Conservation (phyloP, 1,140 invertebrate species). For the Penaeus japonicus region DNA sequence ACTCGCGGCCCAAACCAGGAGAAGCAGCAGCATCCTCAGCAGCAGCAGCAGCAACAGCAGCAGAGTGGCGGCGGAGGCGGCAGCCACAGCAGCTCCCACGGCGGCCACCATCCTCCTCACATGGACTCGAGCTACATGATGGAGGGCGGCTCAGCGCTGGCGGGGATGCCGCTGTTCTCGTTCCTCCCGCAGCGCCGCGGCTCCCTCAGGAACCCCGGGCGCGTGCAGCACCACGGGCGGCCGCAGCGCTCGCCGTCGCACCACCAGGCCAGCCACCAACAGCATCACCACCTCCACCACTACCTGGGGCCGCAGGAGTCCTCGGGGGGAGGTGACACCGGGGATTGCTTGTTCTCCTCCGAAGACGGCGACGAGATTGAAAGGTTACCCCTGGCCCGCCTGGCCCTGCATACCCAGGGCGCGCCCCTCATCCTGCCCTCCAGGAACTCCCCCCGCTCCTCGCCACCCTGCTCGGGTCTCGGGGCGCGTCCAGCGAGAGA, state of each 20-base stretch:
- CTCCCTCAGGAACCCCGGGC: neutral
- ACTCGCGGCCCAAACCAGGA: neutral
- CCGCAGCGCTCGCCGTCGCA: neutral
- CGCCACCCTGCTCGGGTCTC: neutral
- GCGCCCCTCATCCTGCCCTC: conserved; percentile 24
- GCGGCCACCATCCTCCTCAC: neutral
- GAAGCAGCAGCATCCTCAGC: neutral
- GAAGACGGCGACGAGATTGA: conserved; percentile 29
- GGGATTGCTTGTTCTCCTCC: neutral
- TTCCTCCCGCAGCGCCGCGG: conserved; percentile 29
- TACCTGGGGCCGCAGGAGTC: neutral
- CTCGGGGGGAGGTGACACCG: neutral
- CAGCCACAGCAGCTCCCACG: conserved; percentile 44
- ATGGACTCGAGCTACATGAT: neutral
- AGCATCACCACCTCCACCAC: neutral
- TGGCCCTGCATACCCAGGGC: conserved; percentile 42
- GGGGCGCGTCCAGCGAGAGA: neutral
- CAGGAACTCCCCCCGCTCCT: conserved; percentile 11
- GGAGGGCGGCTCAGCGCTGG: conserved; percentile 27
- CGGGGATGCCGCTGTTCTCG: conserved; percentile 36
- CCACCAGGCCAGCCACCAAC: neutral
- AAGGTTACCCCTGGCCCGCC: conserved; percentile 23
- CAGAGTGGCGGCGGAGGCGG: conserved; percentile 58
- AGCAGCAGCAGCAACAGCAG: neutral
- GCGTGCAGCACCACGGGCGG: neutral